Conservation (phyloP, 2,797 vertebrate species). For the Artibeus jamaicensis region DNA sequence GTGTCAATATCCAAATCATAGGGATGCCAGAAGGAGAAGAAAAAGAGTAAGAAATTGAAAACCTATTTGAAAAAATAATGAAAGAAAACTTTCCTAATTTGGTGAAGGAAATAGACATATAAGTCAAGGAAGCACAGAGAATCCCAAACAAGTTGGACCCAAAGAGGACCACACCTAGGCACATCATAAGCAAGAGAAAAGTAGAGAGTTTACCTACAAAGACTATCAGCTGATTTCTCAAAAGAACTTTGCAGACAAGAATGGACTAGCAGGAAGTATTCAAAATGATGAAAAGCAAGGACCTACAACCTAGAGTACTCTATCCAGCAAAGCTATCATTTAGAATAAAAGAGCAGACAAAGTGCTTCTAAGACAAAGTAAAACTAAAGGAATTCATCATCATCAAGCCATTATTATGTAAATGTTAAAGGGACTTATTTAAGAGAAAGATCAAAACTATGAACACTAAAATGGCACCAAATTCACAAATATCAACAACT, state of each 20-base stretch:
- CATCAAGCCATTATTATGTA: neutral
- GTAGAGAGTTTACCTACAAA: neutral
- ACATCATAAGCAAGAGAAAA: neutral
- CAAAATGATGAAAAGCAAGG: neutral
- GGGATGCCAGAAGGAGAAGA: neutral
- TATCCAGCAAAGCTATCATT: neutral
- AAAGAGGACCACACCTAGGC: neutral
- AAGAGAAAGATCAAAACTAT: neutral
- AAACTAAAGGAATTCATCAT: neutral
- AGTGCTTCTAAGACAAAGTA: neutral
- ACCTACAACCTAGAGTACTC: neutral
- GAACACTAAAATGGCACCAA: neutral
- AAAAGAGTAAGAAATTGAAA: neutral
- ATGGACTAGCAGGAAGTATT: neutral
- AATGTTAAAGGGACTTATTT: neutral
- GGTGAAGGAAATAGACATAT: neutral
- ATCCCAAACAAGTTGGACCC: neutral
- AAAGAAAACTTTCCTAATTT: neutral
- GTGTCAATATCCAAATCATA: neutral
- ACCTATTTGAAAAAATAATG: neutral
- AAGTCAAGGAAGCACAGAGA: neutral
- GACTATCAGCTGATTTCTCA: neutral
- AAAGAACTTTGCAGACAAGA: neutral
- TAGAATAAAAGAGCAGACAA: neutral
- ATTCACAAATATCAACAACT: neutral